phyloP scores from a whole-genome alignment of 2,797 vertebrate genomes.

The Taenioides sp. region DNA sequence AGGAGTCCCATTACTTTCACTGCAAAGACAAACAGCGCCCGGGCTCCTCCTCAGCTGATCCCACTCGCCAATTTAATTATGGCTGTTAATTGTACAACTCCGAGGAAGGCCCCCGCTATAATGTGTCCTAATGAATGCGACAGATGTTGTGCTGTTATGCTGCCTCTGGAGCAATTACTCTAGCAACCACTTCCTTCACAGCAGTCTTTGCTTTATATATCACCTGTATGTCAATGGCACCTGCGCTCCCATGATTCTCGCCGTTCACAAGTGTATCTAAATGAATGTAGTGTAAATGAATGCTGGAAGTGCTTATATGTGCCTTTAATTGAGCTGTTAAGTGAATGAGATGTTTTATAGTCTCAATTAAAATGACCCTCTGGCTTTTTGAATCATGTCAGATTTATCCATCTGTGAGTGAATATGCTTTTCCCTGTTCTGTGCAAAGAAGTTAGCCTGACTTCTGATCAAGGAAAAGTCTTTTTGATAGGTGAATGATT shows the following conservation, averaged over 20 bases:
- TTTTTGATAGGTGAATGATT: no score
- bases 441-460: no score
- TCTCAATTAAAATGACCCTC: background rate
- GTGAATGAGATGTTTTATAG: background rate
- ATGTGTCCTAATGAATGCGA: conserved; percentile 82
- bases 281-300: conserved; percentile 60
- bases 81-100: conserved; percentile 81
- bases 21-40: conserved; percentile 59
- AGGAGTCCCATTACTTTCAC: conserved; percentile 71
- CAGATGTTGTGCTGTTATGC: conserved; percentile 82
- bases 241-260: conserved; percentile 39
- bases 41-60: conserved; percentile 65
- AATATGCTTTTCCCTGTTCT: no score
- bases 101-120: conserved; percentile 72
- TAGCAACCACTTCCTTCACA: conserved; percentile 59
- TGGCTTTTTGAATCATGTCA: no score
- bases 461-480: no score
- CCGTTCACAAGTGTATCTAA: conserved; percentile 23
- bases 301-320: conserved; percentile 27
- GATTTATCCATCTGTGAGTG: no score
- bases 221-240: conserved; percentile 68
- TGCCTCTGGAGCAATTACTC: conserved; percentile 78
- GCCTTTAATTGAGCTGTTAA: background rate
- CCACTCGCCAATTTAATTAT: conserved; percentile 81
- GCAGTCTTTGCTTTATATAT: conserved; percentile 72